Percentiles rank a stretch among this genome's conserved stretches.
phyloP scores from a whole-genome alignment of 2,888 invertebrate species.

The Diplolepis rosae region DNA sequence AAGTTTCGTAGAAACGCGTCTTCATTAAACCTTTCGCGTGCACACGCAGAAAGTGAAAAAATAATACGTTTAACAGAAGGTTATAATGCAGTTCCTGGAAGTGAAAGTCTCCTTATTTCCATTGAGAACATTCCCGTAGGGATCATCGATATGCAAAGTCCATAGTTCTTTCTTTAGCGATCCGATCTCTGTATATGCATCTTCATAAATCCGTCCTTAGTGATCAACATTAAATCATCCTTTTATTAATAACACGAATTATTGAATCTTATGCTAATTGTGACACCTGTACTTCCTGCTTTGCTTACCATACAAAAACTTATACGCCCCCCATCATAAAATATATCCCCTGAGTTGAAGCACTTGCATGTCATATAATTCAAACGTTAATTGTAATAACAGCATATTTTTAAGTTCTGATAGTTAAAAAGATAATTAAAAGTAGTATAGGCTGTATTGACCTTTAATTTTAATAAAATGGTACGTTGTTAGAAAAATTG shows the following conservation, averaged over 20 bases:
- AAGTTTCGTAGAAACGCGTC: slow-evolving; percentile 29
- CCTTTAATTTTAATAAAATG: too few species aligned
- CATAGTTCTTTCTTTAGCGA: slow-evolving; percentile 18
- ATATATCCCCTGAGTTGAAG: not conserved
- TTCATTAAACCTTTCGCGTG: slow-evolving; percentile 28
- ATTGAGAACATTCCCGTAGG: slow-evolving; percentile 22
- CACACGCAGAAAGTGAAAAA: not conserved
- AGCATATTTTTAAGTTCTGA: too few species aligned
- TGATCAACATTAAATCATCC: slow-evolving; percentile 27
- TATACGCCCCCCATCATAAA: not conserved
- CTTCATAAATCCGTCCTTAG: slow-evolving; percentile 28
- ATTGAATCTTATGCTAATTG: slow-evolving; percentile 30
- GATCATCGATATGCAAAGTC: slow-evolving; percentile 25
- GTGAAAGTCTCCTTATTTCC: slow-evolving; percentile 24
- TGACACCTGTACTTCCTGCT: slow-evolving; percentile 1
- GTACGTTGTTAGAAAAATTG: too few species aligned
- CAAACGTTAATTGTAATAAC: too few species aligned
- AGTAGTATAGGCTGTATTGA: too few species aligned
- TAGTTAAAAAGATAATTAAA: too few species aligned
- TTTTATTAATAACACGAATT: slow-evolving; percentile 27
- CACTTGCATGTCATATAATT: not conserved
- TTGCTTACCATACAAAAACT: not conserved
- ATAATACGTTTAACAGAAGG: slow-evolving; percentile 25
- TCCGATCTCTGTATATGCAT: slow-evolving; percentile 13
- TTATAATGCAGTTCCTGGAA: slow-evolving; percentile 10